Evolutionary conservation across 2,888 invertebrate species (phyloP), one percentile per base, ranked within the genome.

Genomic region (Drosophila mimetica): DNA sequence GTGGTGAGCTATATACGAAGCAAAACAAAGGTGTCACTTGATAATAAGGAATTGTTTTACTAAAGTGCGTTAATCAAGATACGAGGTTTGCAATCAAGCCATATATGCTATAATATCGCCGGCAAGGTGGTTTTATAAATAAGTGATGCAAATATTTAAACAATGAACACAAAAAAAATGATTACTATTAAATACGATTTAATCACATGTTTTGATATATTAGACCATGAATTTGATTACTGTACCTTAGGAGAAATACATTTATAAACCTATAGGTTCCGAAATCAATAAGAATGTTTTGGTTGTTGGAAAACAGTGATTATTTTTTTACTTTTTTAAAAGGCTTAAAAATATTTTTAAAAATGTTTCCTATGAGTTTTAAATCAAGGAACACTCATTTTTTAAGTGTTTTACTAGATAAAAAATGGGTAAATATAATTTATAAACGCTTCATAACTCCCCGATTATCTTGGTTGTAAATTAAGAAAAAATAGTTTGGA

Each of bases 1-100:
- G 65, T 72, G 69, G 69, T 70, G 73, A 70, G 69, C 47, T 39
- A 25, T 18, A 11, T 5, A n/a, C n/a, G n/a, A n/a, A 3, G 30
- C 34, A 18, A 60, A 44, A 55, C 37, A 28, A 46, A 16, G 18
- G 20, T 36, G 32, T 65, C 42, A 51, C 44, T 22, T 22, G 32
- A 41, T 64, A 36, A 20, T n/a, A 16, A 28, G 37, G 8, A 36
- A 41, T 14, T 28, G 30, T 51, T 66, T 44, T 16, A 42, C 59
- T 8, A 22, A 58, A 70, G 28, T 70, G 46, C 58, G 46, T 70
- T 58, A 20, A 59, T 20, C 58, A 42, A 60, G 46, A 57, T 37
- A 57, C 18, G 55, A 36, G 34, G 16, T 22, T 11, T 32, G 25
- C 58, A 53, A 54, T 52, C n/a, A 22, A 13, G 39, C 58, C 9